These are phyloP conservation scores for Gavia stellata DNA, from an alignment of 2,113 vertebrate species.

Conservation along the genomic window DNA sequence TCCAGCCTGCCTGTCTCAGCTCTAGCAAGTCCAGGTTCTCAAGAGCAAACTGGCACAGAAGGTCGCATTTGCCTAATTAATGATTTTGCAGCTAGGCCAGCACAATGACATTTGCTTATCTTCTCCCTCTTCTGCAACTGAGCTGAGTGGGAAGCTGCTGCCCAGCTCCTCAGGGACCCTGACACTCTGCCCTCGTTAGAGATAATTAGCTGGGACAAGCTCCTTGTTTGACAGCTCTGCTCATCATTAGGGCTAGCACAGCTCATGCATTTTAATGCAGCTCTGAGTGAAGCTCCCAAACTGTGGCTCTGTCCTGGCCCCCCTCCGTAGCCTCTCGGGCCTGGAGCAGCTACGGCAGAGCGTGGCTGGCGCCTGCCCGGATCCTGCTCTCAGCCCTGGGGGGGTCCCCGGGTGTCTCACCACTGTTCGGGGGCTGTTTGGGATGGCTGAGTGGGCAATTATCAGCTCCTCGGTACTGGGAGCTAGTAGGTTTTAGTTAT, in stretches of 20 bases:
- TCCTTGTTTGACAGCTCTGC: constrained; percentile 55
- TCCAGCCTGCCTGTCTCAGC: neutral
- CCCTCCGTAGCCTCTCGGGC: neutral
- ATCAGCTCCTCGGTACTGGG: neutral
- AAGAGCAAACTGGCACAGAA: constrained; percentile 27
- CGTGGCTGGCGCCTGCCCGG: rapidly evolving
- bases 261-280: constrained; percentile 58
- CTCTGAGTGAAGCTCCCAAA: neutral
- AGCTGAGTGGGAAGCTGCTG: constrained; percentile 39
- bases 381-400: neutral
- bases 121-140: neutral
- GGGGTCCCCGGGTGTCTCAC: rapidly evolving
- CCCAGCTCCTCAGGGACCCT: constrained; percentile 43
- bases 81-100: neutral
- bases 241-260: constrained; percentile 38
- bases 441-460: neutral
- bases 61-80: constrained; percentile 51
- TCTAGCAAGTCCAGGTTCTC: neutral
- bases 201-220: constrained; percentile 62
- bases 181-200: constrained; percentile 65
- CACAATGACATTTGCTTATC: constrained; percentile 24
- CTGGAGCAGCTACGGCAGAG: rapidly evolving
- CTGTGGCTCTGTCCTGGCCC: neutral
- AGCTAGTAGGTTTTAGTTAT: neutral
- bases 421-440: neutral